phyloP scores from a whole-genome alignment of 1,140 invertebrate species.

The Aporrectodea caliginosa region DNA sequence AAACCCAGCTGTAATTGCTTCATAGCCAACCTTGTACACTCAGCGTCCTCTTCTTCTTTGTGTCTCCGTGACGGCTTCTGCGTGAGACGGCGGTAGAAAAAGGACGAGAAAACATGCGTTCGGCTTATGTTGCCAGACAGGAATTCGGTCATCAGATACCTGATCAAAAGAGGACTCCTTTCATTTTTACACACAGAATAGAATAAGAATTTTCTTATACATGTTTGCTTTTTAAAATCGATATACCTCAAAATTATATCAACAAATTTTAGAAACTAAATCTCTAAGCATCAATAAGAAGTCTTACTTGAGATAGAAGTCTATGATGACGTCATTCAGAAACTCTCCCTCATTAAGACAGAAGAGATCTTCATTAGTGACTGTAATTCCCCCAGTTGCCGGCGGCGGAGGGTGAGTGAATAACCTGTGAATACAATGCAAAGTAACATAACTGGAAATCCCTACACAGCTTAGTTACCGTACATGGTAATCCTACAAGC shows the following conservation, averaged over 20 bases:
- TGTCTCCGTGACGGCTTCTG: slow-evolving; percentile 61
- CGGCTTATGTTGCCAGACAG: slow-evolving; percentile 69
- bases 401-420: slow-evolving; percentile 57
- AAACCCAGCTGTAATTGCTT: background rate
- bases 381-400: slow-evolving; percentile 69
- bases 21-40: slow-evolving; percentile 29
- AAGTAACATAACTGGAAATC: too few species aligned
- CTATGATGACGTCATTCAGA: slow-evolving; percentile 95
- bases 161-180: slow-evolving; percentile 41
- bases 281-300: too few species aligned
- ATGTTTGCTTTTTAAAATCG: too few species aligned
- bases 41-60: slow-evolving; percentile 55
- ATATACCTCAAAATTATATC: too few species aligned
- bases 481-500: background rate
- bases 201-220: too few species aligned
- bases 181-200: too few species aligned
- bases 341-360: slow-evolving; percentile 88
- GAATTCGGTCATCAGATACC: slow-evolving; percentile 72
- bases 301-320: slow-evolving; percentile 89
- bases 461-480: background rate
- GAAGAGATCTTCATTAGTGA: slow-evolving; percentile 85
- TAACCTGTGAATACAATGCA: slow-evolving; percentile 50
- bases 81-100: slow-evolving; percentile 90
- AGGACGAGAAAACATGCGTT: slow-evolving; percentile 92
- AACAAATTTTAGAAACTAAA: too few species aligned